These are phyloP conservation scores for Drosophila biarmipes DNA, from an alignment of 1,140 invertebrate species.

Conservation along the genomic window DNA sequence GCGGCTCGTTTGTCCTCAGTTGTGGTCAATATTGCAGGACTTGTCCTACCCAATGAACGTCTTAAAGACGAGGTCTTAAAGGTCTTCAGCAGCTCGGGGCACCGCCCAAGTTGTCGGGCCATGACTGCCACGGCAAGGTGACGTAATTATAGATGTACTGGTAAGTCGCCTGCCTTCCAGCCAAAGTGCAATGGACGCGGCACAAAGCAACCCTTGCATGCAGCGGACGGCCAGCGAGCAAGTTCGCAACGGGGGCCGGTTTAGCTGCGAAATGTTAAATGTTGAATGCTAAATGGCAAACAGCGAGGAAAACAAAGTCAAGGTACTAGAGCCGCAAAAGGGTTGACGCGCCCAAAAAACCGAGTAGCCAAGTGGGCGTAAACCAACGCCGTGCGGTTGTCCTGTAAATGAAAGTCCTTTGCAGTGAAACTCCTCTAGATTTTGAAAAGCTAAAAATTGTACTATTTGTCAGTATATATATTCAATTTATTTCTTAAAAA, in stretches of 20 bases:
- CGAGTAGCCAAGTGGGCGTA: conserved; percentile 60
- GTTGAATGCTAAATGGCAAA: conserved; percentile 13
- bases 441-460: not conserved
- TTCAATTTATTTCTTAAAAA: too few relatives aligned
- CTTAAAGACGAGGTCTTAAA: conserved; percentile 36
- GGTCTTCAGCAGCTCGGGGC: conserved; percentile 1
- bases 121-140: conserved; percentile 63
- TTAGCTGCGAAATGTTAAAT: conserved; percentile 28
- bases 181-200: conserved; percentile 72
- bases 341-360: conserved; percentile 49
- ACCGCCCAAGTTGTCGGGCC: conserved; percentile 33
- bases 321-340: conserved; percentile 42
- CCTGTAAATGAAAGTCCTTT: conserved; percentile 5
- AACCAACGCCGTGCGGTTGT: conserved; percentile 41
- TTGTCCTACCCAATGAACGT: conserved; percentile 2
- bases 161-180: conserved; percentile 35
- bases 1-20: conserved; percentile 42
- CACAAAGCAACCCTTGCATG: conserved; percentile 54
- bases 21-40: conserved; percentile 50
- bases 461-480: too few relatives aligned
- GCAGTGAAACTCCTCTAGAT: not conserved
- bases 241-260: conserved; percentile 39
- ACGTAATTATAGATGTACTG: conserved; percentile 81
- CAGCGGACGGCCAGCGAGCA: conserved; percentile 36
- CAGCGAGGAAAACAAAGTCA: conserved; percentile 44